Evolutionary conservation across 1,140 invertebrate species (phyloP).

Genomic region (Magallana angulata): DNA sequence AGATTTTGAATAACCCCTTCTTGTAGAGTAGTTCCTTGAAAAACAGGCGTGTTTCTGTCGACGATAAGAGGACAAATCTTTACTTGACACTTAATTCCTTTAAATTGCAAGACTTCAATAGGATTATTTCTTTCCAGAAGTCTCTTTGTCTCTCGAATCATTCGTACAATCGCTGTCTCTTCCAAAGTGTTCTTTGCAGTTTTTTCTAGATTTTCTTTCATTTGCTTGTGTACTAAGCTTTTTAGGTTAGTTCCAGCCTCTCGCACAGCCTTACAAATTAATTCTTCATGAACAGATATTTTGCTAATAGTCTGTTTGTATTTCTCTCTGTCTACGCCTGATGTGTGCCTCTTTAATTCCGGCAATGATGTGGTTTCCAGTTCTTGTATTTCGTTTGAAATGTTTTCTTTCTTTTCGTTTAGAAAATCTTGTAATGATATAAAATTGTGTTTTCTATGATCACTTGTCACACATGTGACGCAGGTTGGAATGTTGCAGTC

Average conservation of each 20-base stretch:
- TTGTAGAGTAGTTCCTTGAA: neutral
- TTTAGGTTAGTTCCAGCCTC: neutral
- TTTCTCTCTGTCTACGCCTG: neutral
- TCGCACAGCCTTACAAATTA: neutral
- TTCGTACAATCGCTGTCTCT: neutral
- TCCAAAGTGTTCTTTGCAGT: neutral
- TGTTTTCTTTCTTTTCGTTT: neutral
- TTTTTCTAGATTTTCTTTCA: neutral
- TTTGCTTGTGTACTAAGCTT: neutral
- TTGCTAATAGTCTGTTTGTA: neutral
- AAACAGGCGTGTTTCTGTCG: neutral
- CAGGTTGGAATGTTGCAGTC: neutral
- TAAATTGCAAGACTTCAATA: neutral
- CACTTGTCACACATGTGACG: neutral
- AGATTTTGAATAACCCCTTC: neutral
- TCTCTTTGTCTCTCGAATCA: neutral
- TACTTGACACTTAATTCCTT: neutral
- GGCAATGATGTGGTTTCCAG: neutral
- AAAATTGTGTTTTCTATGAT: neutral
- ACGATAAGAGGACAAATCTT: neutral
- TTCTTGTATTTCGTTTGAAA: neutral
- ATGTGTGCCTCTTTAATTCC: neutral
- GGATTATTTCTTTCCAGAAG: neutral
- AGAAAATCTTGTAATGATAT: neutral
- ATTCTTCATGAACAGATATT: neutral